Evolutionary conservation across 2,797 vertebrate genomes (phyloP).

Genomic region (Lepidocolaptes lacrymiger): DNA sequence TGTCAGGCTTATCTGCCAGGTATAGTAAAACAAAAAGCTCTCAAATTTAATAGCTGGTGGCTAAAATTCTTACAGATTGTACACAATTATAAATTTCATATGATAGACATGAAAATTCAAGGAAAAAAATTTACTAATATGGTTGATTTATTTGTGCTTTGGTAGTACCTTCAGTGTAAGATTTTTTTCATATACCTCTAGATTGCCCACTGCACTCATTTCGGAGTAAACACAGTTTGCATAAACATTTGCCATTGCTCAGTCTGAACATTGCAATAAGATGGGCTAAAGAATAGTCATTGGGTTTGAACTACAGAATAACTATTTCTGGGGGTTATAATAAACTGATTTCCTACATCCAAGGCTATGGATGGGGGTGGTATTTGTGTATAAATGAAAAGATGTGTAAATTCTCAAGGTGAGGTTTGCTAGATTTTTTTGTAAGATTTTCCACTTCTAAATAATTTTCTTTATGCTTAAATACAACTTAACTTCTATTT

Average conservation of each 20-base stretch:
- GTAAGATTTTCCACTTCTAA: not conserved
- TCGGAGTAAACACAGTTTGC: not conserved
- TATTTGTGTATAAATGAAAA: not conserved
- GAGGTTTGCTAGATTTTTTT: not conserved
- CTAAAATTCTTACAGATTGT: not conserved
- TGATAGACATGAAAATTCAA: not conserved
- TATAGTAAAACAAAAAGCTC: conserved; percentile 57
- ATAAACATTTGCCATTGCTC: not conserved
- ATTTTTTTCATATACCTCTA: not conserved
- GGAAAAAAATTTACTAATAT: not conserved
- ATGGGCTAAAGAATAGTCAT: not conserved
- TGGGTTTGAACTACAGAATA: not conserved
- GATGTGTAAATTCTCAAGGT: not conserved
- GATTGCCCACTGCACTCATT: not conserved
- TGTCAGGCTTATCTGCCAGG: conserved; percentile 95
- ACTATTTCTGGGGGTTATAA: not conserved
- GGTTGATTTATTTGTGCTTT: not conserved
- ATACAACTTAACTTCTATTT: not conserved
- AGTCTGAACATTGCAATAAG: not conserved
- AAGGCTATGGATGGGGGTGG: accelerated
- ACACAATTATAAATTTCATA: not conserved
- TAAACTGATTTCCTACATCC: not conserved
- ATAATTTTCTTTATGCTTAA: not conserved
- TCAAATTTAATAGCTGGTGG: not conserved
- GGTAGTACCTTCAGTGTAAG: not conserved